Conservation (phyloP, 1,140 invertebrate genomes). For the Zophobas atratus region DNA sequence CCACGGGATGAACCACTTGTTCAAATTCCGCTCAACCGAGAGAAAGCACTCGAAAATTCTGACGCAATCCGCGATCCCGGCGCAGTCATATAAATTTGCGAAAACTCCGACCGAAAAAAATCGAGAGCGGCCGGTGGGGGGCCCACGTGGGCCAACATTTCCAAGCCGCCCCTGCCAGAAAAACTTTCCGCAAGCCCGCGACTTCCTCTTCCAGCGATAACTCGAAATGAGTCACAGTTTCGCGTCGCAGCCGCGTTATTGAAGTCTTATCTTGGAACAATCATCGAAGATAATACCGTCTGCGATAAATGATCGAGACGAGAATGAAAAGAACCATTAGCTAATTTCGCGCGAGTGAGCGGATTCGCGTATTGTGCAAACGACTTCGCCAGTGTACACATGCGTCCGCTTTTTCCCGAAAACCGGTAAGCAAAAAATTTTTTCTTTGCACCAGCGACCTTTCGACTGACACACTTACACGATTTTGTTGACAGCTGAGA, state of each 20-base stretch:
- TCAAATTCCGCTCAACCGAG: background rate
- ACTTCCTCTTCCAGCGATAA: too few relatives aligned
- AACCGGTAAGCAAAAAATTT: slow-evolving; percentile 9
- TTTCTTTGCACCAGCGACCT: background rate
- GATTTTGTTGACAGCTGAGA: background rate
- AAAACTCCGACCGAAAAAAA: too few relatives aligned
- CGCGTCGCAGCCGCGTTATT: too few relatives aligned
- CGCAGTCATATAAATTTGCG: too few relatives aligned
- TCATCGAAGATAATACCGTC: too few relatives aligned
- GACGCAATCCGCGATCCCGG: background rate
- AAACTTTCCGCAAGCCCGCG: too few relatives aligned
- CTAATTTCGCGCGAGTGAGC: slow-evolving; percentile 14
- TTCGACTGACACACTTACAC: background rate
- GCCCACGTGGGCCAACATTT: too few relatives aligned
- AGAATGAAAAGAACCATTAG: slow-evolving; percentile 22
- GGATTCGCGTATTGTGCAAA: slow-evolving; percentile 15
- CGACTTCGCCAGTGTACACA: slow-evolving; percentile 6
- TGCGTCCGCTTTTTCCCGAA: slow-evolving; percentile 20
- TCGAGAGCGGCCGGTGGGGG: too few relatives aligned
- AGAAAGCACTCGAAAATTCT: slow-evolving; percentile 13
- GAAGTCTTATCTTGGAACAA: too few relatives aligned
- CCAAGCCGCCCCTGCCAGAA: too few relatives aligned
- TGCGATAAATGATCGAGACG: background rate
- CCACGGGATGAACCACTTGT: background rate
- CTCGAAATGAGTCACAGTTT: too few relatives aligned